phyloP scores from a whole-genome alignment of 2,888 invertebrate genomes.

The Crioceris asparagi region DNA sequence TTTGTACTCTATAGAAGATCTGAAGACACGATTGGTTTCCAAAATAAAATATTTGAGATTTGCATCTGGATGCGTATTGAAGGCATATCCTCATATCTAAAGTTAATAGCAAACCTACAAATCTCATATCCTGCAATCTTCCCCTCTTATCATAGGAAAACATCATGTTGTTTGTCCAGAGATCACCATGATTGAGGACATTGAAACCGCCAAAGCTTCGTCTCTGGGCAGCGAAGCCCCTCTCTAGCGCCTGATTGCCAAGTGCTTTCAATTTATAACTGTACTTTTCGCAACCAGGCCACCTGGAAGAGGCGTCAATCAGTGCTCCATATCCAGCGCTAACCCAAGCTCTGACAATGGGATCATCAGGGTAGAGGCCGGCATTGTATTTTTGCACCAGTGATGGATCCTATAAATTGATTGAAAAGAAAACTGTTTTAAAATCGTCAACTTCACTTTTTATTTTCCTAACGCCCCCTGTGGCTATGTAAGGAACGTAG shows the following conservation, averaged over 20 bases:
- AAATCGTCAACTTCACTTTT: background rate
- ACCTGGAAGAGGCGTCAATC: slow-evolving; percentile 31
- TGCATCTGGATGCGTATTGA: no score
- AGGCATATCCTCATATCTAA: no score
- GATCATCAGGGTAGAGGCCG: slow-evolving; percentile 25
- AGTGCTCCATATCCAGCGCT: slow-evolving; percentile 24
- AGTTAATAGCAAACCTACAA: slow-evolving; percentile 24
- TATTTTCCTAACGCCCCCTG: no score
- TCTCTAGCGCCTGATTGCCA: slow-evolving; percentile 22
- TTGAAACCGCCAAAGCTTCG: slow-evolving; percentile 31
- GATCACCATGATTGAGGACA: slow-evolving; percentile 44
- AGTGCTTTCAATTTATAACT: slow-evolving; percentile 35
- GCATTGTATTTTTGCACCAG: slow-evolving; percentile 21
- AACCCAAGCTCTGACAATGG: slow-evolving; percentile 23
- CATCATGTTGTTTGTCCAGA: slow-evolving; percentile 45
- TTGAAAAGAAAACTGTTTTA: background rate
- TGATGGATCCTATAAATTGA: slow-evolving; percentile 25
- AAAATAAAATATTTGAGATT: no score
- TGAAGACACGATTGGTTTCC: no score
- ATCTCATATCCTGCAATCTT: slow-evolving; percentile 31
- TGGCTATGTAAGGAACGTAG: no score
- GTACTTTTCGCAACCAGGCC: slow-evolving; percentile 33
- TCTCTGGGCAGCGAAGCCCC: slow-evolving; percentile 22
- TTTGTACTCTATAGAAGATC: no score
- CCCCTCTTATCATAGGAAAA: slow-evolving; percentile 38